Evolutionary conservation across 2,797 vertebrate species (phyloP).

Genomic region (Miopithecus talapoin): DNA sequence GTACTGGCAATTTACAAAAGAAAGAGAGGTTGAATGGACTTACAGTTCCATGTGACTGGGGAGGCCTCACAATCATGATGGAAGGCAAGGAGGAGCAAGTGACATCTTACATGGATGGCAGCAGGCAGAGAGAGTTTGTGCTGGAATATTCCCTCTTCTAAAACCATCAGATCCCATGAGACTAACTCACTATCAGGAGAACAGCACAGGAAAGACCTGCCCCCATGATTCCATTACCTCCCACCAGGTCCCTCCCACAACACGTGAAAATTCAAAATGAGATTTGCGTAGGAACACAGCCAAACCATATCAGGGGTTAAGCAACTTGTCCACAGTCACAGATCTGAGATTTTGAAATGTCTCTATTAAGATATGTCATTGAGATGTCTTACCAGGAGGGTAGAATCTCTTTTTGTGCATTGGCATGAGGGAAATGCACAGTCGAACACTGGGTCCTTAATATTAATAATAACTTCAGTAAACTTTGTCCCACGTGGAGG

Average conservation of each 20-base stretch:
- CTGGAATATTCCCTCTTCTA: not conserved
- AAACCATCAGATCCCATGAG: not conserved
- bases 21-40: not conserved
- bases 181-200: not conserved
- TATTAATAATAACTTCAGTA: not conserved
- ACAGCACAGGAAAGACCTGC: not conserved
- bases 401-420: not conserved
- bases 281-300: not conserved
- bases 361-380: not conserved
- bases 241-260: not conserved
- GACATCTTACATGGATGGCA: not conserved
- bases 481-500: not conserved
- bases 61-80: not conserved
- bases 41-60: not conserved
- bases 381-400: not conserved
- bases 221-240: not conserved
- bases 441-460: not conserved
- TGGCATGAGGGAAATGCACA: no score
- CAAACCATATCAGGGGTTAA: not conserved
- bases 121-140: not conserved
- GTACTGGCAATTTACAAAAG: not conserved
- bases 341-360: not conserved
- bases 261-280: not conserved
- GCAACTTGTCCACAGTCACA: not conserved
- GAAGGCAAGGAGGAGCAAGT: not conserved